A percentile compares a stretch with the other conserved stretches of the same genome.
phyloP scores from a whole-genome alignment of 2,888 invertebrate genomes.

The Carabus problematicus region DNA sequence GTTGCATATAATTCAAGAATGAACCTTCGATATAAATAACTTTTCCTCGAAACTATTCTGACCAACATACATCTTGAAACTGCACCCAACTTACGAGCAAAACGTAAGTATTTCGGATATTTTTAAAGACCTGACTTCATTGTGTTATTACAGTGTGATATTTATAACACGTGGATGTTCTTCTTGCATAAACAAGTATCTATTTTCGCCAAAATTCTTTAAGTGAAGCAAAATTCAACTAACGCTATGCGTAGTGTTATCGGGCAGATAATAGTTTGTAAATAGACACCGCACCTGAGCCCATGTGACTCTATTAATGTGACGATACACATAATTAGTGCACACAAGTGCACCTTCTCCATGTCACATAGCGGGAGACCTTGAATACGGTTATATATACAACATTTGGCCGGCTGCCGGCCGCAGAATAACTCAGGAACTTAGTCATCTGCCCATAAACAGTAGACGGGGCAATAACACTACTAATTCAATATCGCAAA shows the following conservation, averaged over 20 bases:
- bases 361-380: constrained; percentile 16
- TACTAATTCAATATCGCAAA: constrained; percentile 12
- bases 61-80: no score
- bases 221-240: no score
- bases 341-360: constrained; percentile 37
- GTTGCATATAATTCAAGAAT: no score
- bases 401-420: constrained; percentile 40
- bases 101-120: no score
- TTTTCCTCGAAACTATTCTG: no score
- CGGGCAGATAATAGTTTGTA: constrained; percentile 7
- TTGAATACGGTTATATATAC: constrained; percentile 34
- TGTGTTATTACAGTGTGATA: no score
- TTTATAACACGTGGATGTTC: no score
- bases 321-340: constrained; percentile 35
- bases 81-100: no score
- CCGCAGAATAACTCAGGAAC: constrained; percentile 30
- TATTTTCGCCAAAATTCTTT: no score
- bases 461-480: constrained; percentile 36
- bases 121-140: no score
- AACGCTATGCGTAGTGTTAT: neutral
- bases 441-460: constrained; percentile 35
- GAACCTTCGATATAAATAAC: no score
- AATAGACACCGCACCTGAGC: constrained; percentile 22
- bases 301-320: constrained; percentile 9
- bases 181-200: no score